These are phyloP conservation scores for Tyto alba DNA, from an alignment of 2,113 vertebrate genomes.

Conservation along the genomic window DNA sequence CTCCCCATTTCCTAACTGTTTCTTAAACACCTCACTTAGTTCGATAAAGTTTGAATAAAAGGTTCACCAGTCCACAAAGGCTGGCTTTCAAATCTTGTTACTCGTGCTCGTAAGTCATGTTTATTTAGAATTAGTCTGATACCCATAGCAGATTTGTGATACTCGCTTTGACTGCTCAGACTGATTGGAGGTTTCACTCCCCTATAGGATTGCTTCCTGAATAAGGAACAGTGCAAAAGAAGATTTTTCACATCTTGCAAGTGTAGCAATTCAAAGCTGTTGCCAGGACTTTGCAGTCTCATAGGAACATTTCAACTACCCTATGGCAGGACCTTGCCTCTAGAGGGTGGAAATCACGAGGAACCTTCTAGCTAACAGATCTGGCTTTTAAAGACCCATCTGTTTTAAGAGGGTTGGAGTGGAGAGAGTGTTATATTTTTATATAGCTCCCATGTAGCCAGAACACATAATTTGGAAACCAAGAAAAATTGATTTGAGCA, in stretches of 20 bases:
- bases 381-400: neutral
- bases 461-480: neutral
- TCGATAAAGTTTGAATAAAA: neutral
- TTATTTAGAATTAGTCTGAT: neutral
- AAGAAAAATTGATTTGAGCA: neutral
- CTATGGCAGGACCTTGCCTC: neutral
- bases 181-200: neutral
- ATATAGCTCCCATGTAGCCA: neutral
- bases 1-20: neutral
- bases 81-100: neutral
- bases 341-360: neutral
- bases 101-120: rapidly evolving
- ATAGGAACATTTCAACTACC: rapidly evolving
- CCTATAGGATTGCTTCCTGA: neutral
- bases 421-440: neutral
- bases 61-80: neutral
- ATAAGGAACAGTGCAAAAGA: neutral
- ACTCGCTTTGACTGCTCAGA: neutral
- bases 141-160: neutral
- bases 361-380: neutral
- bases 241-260: rapidly evolving
- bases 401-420: neutral
- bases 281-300: neutral
- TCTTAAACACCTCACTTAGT: rapidly evolving
- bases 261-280: neutral